Evolutionary conservation across 1,140 invertebrate genomes (phyloP), one percentile per base, ranked within the genome.

Genomic region (Drosophila bifasciata): DNA sequence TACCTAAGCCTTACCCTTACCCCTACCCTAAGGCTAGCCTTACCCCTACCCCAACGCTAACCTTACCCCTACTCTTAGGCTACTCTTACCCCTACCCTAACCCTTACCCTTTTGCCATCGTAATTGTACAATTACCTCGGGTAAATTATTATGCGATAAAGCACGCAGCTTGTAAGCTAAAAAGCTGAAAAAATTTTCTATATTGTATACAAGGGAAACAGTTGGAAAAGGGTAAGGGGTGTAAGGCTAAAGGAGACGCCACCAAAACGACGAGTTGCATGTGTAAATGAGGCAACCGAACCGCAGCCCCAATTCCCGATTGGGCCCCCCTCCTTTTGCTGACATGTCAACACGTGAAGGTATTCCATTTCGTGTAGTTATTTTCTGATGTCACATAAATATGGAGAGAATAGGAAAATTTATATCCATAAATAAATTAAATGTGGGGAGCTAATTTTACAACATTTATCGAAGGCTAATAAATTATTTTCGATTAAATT

Each of bases 121-220:
- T 88, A 88, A 86, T 86, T 86, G 81, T 88, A 86, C 83, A 86
- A 86, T 86, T 86, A 86, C 74, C 66, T n/a, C 58, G 13, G 75
- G 57, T 74, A 86, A 86, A 79, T 86, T 86, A 83, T 86, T 88
- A 88, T 88, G 78, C 83, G 83, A 86, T 86, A 88, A 76, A 76
- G 70, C 83, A 88, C 74, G 83, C 83, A 88, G 74, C 75, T 62
- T 64, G 75, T 77, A 72, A 67, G 57, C 59, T 63, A 68, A 21
- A 21, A 21, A 21, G 19, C 19, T 21, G 56, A 71, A 62, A 64
- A 41, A 45, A 63, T 69, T 60, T 44, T 43, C 8, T 63, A 40
- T 15, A 41, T 60, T 15, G 49, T 40, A 16, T 19, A 9, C 8
- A 19, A 17, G 45, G 17, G 32, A 8, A n/a, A n/a, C n/a, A n/a